A percentile compares a stretch with the other conserved stretches of the same genome.
Conservation (phyloP, 2,113 vertebrate species). For the Pollachius pollachius region DNA sequence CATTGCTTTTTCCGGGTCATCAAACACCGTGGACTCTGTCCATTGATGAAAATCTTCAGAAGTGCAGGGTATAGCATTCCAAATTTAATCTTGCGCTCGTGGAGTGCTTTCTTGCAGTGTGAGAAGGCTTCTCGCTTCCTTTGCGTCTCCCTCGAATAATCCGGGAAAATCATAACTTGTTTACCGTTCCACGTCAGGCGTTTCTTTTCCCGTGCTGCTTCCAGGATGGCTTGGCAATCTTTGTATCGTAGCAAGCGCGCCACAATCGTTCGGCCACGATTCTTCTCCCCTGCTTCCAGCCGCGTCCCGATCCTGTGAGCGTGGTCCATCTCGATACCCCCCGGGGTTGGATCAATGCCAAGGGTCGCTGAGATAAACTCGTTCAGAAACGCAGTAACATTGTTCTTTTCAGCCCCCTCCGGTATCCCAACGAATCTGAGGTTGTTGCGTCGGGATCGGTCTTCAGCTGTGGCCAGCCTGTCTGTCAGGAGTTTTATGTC, state of each 20-base stretch:
- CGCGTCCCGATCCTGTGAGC: too few species aligned
- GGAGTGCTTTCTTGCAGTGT: neutral
- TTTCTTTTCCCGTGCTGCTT: neutral
- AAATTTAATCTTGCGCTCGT: neutral
- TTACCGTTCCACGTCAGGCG: neutral
- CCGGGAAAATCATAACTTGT: neutral
- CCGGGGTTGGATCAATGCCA: too few species aligned
- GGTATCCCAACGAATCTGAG: too few species aligned
- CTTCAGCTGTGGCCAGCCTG: too few species aligned
- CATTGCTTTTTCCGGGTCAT: neutral
- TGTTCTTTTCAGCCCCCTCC: too few species aligned
- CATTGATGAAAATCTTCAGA: neutral
- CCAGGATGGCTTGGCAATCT: neutral
- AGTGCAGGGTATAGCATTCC: neutral
- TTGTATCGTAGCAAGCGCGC: neutral
- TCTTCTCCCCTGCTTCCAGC: too few species aligned
- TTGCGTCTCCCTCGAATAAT: neutral
- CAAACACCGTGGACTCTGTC: neutral
- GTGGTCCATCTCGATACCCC: neutral
- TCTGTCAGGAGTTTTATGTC: too few species aligned
- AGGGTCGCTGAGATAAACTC: too few species aligned
- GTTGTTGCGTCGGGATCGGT: too few species aligned
- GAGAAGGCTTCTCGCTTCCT: neutral
- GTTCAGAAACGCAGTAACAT: too few species aligned
- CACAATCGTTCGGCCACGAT: neutral